Conservation (phyloP, 2,113 vertebrate species). For the mouse (Mus musculus) region GRCm39 chr17:17104001-17104500, state of each 20-base stretch:
- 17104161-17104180: not conserved
- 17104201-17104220: not conserved
- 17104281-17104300: not conserved
- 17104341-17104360: not conserved
- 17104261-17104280: not conserved
- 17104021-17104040: not conserved
- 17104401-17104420: not conserved
- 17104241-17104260: not conserved
- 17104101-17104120: not conserved
- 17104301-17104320: constrained; percentile 9
- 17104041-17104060: not conserved
- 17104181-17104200: not conserved
- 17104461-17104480: not conserved
- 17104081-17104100: not conserved
- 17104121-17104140: not conserved
- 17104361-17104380: too few species aligned
- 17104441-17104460: not conserved
- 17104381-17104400: not conserved
- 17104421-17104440: not conserved
- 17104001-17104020: not conserved
- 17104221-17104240: not conserved
- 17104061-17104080: not conserved
- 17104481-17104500: not conserved
- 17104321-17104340: not conserved
- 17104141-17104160: not conserved